Conservation (phyloP, 2,797 vertebrate species). For the Aplochiton taeniatus region DNA sequence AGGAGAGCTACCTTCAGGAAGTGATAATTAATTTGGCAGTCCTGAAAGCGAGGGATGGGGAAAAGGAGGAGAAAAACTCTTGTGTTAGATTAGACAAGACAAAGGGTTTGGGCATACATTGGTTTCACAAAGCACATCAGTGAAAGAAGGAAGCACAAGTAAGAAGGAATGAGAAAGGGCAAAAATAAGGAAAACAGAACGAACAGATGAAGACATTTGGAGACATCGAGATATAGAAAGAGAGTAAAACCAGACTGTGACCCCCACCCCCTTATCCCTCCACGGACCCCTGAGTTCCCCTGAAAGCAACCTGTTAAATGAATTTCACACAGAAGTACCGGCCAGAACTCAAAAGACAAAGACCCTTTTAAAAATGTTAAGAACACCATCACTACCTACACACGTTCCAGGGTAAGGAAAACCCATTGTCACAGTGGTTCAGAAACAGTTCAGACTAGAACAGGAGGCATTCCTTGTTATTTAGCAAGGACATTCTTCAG, state of each 20-base stretch:
- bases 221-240: not conserved
- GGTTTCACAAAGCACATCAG: constrained; percentile 59
- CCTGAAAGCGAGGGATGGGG: constrained; percentile 62
- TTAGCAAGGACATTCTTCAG: no score
- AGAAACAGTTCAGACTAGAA: no score
- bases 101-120: constrained; percentile 39
- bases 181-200: not conserved
- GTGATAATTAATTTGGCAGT: constrained; percentile 72
- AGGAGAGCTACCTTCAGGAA: constrained; percentile 59
- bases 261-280: no score
- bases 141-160: constrained; percentile 46
- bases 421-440: no score
- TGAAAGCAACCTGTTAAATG: no score
- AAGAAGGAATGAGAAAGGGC: constrained; percentile 38
- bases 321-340: no score
- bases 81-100: constrained; percentile 59
- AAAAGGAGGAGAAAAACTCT: constrained; percentile 60
- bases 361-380: no score
- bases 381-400: no score
- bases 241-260: not conserved
- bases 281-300: no score
- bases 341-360: no score
- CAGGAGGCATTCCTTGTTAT: no score
- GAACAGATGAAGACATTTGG: not conserved
- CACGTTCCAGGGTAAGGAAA: no score